These are phyloP conservation scores for Anoplopoma fimbria DNA, from an alignment of 2,113 vertebrate species.

Conservation along the genomic window DNA sequence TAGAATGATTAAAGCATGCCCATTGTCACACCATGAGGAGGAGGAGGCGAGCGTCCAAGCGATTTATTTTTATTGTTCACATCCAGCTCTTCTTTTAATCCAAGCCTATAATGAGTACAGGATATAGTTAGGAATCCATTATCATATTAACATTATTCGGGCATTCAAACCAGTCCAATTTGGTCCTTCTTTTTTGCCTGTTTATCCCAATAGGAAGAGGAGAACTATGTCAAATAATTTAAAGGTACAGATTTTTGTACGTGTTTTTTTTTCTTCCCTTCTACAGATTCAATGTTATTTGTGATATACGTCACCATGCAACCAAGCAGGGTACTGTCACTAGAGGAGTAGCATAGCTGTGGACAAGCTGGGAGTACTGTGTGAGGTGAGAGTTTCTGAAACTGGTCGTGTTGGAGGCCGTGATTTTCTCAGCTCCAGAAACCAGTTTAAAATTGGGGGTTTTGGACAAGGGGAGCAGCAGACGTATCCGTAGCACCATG, in stretches of 20 bases:
- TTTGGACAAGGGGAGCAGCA: slow-evolving; percentile 56
- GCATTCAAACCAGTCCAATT: slow-evolving; percentile 50
- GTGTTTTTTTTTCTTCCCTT: slow-evolving; percentile 25
- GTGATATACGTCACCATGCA: slow-evolving; percentile 75
- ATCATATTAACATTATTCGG: slow-evolving; percentile 39
- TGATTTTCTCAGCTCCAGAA: slow-evolving; percentile 47
- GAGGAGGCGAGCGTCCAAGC: slow-evolving; percentile 56
- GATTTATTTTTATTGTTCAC: slow-evolving; percentile 38
- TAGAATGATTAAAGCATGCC: slow-evolving; percentile 78
- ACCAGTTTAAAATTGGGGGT: slow-evolving; percentile 49
- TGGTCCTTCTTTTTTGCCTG: slow-evolving; percentile 22
- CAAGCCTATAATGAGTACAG: slow-evolving; percentile 48
- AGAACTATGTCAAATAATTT: slow-evolving; percentile 41
- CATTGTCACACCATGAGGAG: slow-evolving; percentile 67
- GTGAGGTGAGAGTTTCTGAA: slow-evolving; percentile 51
- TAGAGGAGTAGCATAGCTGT: slow-evolving; percentile 48
- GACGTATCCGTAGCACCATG: slow-evolving; percentile 73
- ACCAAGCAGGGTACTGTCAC: slow-evolving; percentile 61
- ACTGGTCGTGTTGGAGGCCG: slow-evolving; percentile 35
- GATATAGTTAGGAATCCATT: slow-evolving; percentile 34
- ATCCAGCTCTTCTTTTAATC: slow-evolving; percentile 46
- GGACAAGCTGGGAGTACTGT: slow-evolving; percentile 49
- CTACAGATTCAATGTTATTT: slow-evolving; percentile 52
- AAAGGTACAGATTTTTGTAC: slow-evolving; percentile 48
- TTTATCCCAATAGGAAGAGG: slow-evolving; percentile 34